Base-by-base conservation (phyloP, 2,797 vertebrate genomes). In the Siniperca scherzeri region DNA sequence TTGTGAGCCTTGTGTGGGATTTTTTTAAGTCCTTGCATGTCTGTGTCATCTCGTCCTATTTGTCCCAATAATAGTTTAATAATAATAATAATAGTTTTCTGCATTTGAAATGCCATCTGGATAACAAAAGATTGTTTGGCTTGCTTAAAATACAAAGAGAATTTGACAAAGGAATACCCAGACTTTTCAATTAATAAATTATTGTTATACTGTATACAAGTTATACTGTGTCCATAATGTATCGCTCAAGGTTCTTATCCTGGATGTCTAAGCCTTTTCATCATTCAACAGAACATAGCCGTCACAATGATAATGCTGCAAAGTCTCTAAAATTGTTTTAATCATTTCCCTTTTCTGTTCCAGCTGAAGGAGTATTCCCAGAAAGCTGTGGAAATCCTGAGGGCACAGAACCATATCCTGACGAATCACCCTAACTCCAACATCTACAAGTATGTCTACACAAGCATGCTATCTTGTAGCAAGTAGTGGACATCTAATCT, bases 381-480 rank as follows among this genome's bases (percentile, higher is more conserved):
- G 71, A 99, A 99, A 90, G 99, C 99, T 0, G 98, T 99, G 48
- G 99, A 99, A 93, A 99, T 99, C 84, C 95, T 99, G 64, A 95
- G 98, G 74, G 97, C 98, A 74, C 99, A 99, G 85, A 99, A 99
- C 94, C 98, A 99, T 89, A 99, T 98, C 82, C 96, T 99, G 81
- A 99, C 98, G 82, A 99, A 99, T 93, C 99, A 99, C 80, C 99
- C 99, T 1, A 99, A 99, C 96, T 99, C 99, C 69, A 99, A 99
- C 94, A 99, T 99, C 89, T 99, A 99, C 95, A 99, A 97, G 99
- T 99, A 95, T 93, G 97, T 90, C 44, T 62, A 22, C n/a, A 22
- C 1, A 76, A 60, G 62, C 10, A n/a, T 19, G 2, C 46, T 44
- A 0, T 74, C 2, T 65, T 14, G 21, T 53, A 13, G 5, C 12